Evolutionary conservation across 2,113 vertebrate species (phyloP).

Genomic region (Aegithalos caudatus): DNA sequence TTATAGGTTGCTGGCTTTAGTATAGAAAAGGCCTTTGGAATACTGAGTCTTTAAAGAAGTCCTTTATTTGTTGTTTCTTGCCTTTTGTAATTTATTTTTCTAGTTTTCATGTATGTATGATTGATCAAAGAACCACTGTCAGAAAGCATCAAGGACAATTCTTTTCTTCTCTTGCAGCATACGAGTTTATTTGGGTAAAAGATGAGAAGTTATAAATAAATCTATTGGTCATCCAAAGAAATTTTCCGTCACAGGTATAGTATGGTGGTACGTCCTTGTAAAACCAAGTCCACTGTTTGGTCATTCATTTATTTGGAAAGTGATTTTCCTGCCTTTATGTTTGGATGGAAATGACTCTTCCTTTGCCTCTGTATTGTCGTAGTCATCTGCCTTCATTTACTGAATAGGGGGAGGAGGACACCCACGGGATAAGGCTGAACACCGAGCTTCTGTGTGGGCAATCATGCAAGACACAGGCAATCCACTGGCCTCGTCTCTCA

Average conservation of each 20-base stretch:
- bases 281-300: background rate
- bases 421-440: rapidly evolving
- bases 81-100: background rate
- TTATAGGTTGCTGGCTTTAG: background rate
- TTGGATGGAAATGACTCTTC: background rate
- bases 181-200: background rate
- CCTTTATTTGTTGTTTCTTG: background rate
- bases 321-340: background rate
- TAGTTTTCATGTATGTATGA: background rate
- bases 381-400: background rate
- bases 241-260: background rate
- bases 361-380: background rate
- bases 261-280: rapidly evolving
- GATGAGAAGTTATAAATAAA: background rate
- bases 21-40: background rate
- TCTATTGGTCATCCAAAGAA: background rate
- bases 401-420: background rate
- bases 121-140: background rate
- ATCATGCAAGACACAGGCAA: background rate
- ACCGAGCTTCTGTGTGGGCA: background rate
- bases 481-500: background rate
- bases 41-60: background rate
- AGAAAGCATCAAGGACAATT: background rate
- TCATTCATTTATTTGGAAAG: background rate
- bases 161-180: background rate